These are phyloP conservation scores for Suncus etruscus DNA, from an alignment of 2,113 vertebrate genomes.

Conservation along the genomic window DNA sequence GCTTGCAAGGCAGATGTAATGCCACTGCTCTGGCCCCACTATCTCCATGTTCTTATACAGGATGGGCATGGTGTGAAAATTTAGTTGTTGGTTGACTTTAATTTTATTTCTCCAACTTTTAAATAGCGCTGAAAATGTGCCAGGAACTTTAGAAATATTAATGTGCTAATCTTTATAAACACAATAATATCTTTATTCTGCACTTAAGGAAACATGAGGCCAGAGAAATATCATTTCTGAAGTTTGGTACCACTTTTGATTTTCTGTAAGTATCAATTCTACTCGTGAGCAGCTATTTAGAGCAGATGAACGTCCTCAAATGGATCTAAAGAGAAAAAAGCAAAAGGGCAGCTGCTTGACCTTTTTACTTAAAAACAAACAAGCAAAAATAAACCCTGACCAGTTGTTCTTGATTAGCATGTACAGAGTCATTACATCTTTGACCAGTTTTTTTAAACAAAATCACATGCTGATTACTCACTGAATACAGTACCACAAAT, in stretches of 20 bases:
- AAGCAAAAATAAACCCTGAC: slow-evolving; percentile 61
- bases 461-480: slow-evolving; percentile 23
- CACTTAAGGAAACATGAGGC: not conserved
- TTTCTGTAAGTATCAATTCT: slow-evolving; percentile 62
- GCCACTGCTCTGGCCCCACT: too few species aligned
- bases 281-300: slow-evolving; percentile 59
- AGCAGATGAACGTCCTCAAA: slow-evolving; percentile 73
- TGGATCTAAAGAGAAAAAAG: slow-evolving; percentile 46
- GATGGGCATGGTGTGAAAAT: not conserved
- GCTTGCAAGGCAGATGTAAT: too few species aligned
- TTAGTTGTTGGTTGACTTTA: slow-evolving; percentile 26
- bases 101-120: slow-evolving; percentile 31
- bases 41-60: not conserved
- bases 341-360: slow-evolving; percentile 68
- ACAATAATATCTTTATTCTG: not conserved
- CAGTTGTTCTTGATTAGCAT: slow-evolving; percentile 72
- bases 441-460: slow-evolving; percentile 60
- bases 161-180: slow-evolving; percentile 2
- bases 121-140: slow-evolving; percentile 1
- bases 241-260: slow-evolving; percentile 15
- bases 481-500: not conserved
- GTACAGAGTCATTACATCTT: slow-evolving; percentile 48
- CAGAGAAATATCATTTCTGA: slow-evolving; percentile 29
- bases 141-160: not conserved
- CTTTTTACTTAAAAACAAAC: slow-evolving; percentile 65